Evolutionary conservation across 2,888 invertebrate genomes (phyloP), one percentile per base, ranked within the genome.

Genomic region (Elaeidobius kamerunicus): DNA sequence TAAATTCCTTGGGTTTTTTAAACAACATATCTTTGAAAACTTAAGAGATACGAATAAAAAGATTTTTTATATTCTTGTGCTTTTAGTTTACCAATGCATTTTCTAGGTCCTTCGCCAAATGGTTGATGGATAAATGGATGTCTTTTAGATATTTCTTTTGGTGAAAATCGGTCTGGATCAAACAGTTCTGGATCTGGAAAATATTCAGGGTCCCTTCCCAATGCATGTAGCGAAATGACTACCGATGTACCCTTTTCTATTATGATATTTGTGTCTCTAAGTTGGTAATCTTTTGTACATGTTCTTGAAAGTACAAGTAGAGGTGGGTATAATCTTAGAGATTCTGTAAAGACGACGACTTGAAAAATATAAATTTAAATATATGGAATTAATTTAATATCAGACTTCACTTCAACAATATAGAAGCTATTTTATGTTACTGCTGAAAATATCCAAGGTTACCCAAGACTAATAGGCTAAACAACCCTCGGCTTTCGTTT

Each of bases 31-130:
- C n/a, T n/a, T n/a, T n/a, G n/a, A n/a, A n/a, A n/a, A n/a, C n/a
- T n/a, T n/a, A n/a, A n/a, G n/a, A n/a, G n/a, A n/a, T n/a, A n/a
- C n/a, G n/a, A n/a, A n/a, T n/a, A n/a, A n/a, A n/a, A n/a, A n/a
- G n/a, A n/a, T n/a, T n/a, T n/a, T n/a, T n/a, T n/a, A n/a, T n/a
- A n/a, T n/a, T n/a, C n/a, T n/a, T n/a, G n/a, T n/a, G n/a, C n/a
- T n/a, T n/a, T n/a, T n/a, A n/a, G n/a, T n/a, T 55, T 44, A 63
- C 65, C 65, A 34, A 65, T 62, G 35, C 65, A 65, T 51, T 62
- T 62, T 27, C 63, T 57, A 1, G 63, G 65, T 16, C 65, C 65
- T 30, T 61, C 63, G 7, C 65, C 65, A 46, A 65, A 65, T 0
- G 65, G 65, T 5, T 64, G 17, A 45, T 64, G 58, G 5, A 52